These are phyloP conservation scores for Megalurothrips usitatus DNA, from an alignment of 2,888 invertebrate genomes.

Conservation along the genomic window DNA sequence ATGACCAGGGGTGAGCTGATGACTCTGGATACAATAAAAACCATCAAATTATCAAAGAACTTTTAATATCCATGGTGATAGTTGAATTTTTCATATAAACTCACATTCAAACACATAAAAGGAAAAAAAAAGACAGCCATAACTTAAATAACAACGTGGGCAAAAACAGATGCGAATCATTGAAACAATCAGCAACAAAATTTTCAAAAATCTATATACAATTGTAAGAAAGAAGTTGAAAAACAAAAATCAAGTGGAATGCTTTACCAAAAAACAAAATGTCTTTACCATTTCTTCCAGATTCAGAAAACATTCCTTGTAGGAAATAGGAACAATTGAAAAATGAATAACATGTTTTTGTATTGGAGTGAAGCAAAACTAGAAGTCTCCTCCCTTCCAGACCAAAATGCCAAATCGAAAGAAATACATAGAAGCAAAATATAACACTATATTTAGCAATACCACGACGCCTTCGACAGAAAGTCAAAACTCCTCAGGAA, in stretches of 20 bases:
- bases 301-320: no score
- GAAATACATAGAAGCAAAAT: no score
- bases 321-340: no score
- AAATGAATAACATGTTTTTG: no score
- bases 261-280: background rate
- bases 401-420: no score
- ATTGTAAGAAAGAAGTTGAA: background rate
- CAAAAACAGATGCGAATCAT: background rate
- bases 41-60: background rate
- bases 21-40: background rate
- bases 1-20: background rate
- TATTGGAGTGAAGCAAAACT: no score
- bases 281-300: no score
- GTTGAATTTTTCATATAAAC: background rate
- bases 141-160: background rate
- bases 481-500: no score
- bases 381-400: no score
- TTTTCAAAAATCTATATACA: background rate
- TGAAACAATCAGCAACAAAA: background rate
- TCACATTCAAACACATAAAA: background rate
- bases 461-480: no score
- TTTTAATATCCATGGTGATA: constrained; percentile 14
- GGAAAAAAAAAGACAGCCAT: background rate
- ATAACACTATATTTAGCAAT: no score
- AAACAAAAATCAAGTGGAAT: background rate